Conservation (phyloP, 64 coral and sea anemone genomes). For the Acropora yongei region DNA sequence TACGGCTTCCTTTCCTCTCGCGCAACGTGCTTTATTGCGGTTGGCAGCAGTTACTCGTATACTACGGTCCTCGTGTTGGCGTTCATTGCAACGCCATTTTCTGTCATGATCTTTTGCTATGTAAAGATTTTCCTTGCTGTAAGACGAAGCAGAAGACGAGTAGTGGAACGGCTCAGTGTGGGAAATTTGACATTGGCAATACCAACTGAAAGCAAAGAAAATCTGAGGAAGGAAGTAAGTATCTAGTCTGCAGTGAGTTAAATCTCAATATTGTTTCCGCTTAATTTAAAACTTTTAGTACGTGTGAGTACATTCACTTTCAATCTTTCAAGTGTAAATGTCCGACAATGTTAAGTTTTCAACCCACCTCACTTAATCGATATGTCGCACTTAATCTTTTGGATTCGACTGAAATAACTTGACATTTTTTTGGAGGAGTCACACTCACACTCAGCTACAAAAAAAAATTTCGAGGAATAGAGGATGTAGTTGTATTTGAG, state of each 20-base stretch:
- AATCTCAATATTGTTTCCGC: too few species aligned
- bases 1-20: conserved; percentile 75
- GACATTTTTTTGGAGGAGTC: too few species aligned
- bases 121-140: conserved; percentile 69
- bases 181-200: not conserved
- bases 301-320: too few species aligned
- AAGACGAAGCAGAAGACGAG: conserved; percentile 49
- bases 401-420: too few species aligned
- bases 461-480: too few species aligned
- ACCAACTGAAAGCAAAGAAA: conserved; percentile 15
- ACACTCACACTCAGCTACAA: too few species aligned
- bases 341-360: too few species aligned
- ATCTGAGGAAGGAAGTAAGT: conserved; percentile 59
- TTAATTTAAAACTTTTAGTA: too few species aligned
- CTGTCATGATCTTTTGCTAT: conserved; percentile 82
- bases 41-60: conserved; percentile 75
- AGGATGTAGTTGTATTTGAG: too few species aligned
- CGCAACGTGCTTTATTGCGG: conserved; percentile 82
- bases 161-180: not conserved
- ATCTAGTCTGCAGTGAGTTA: not conserved
- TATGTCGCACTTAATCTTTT: too few species aligned
- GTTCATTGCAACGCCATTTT: conserved; percentile 73
- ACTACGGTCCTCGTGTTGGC: conserved; percentile 73
- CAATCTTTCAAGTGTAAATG: too few species aligned
- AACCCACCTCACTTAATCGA: too few species aligned